Base-by-base conservation (phyloP, 2,113 vertebrate species). In the Thunnus thynnus region DNA sequence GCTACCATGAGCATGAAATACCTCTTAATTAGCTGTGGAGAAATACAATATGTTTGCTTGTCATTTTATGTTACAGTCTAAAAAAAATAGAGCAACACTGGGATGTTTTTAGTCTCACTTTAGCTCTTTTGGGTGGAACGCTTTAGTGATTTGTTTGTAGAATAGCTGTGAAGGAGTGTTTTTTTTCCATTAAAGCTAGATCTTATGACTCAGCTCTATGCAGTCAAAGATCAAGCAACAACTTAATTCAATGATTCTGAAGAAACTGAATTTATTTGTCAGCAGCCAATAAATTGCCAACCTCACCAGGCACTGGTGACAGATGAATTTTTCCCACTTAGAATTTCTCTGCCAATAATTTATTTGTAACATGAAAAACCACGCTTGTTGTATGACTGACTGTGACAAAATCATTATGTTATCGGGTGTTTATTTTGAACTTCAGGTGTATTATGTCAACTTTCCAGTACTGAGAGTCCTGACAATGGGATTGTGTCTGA, bases 391-490 rank as follows among this genome's bases (percentile, higher is more conserved):
- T 41, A 41, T 32, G 18, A 41, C 17, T 13, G 17, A 44, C 16
- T 11, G 10, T 63, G 56, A 32, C 57, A 58, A 10, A 18, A 51
- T 72, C 44, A 13, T 58, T 20, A 56, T 64, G 52, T 55, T 61
- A 63, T 61, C 3, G 46, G 3, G 13, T 72, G 46, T 76, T 80
- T 36, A 52, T 64, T 50, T 57, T 64, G 14, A 70, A 62, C 50
- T 71, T 12, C 65, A 70, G 66, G 67, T 86, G 68, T 50, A 56
- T 58, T 13, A 30, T 67, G 47, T 82, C 66, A 72, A 12, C 65
- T 83, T 54, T 81, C 47, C 65, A 76, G n/a, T 46, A 10, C 56
- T 32, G 13, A n/a, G 55, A 74, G 54, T 57, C 20, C 70, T 36
- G 27, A 72, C 55, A 16, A 14, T 64, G 44, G 44, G 51, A 27